Evolutionary conservation across 2,888 invertebrate species (phyloP), one percentile per base, ranked within the genome.

Genomic region (Heliconius erato): DNA sequence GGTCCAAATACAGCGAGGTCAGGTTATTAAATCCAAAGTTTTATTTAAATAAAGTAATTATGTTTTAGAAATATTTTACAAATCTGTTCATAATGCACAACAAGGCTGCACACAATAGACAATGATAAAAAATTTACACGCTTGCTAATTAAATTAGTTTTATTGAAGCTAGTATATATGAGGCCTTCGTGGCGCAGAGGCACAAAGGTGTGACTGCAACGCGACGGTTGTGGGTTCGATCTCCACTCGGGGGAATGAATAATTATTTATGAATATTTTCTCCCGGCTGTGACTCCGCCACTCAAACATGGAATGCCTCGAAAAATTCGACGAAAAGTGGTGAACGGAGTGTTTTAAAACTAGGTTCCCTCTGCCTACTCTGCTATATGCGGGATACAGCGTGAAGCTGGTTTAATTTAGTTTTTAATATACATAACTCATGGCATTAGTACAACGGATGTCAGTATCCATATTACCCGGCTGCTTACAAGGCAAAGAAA

Each of bases 141-240:
- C 74, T 81, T 82, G 80, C 81, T 82, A 84, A 86, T 84, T 84
- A 84, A 85, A 84, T 84, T 85, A 84, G 81, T 83, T 85, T 84
- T 85, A 83, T 81, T 83, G 80, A 74, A 85, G 85, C 81, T 80
- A 78, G 71, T 80, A 79, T 49, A 49, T 49, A 14, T 16, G 5
- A 16, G 14, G 49, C 54, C 54, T 6, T 54, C 54, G 54, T 3
- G 49, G 2, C 0, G 19, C 1, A 16, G 19, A 1, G 16, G 49
- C 0, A 49, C 6, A 49, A 49, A 16, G 19, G 19, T 49, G 49
- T 14, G 2, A 49, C 12, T 49, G 5, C 9, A 54, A 54, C 54
- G 9, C 7, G 23, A 54, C 7, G 7, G 54, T 9, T 54, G 54
- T 19, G 23, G 7, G 9, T 54, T 23, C 54, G 0, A 54, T 23